Conservation (phyloP, 2,888 invertebrate genomes). For the Ditylenchus weischeri region DNA sequence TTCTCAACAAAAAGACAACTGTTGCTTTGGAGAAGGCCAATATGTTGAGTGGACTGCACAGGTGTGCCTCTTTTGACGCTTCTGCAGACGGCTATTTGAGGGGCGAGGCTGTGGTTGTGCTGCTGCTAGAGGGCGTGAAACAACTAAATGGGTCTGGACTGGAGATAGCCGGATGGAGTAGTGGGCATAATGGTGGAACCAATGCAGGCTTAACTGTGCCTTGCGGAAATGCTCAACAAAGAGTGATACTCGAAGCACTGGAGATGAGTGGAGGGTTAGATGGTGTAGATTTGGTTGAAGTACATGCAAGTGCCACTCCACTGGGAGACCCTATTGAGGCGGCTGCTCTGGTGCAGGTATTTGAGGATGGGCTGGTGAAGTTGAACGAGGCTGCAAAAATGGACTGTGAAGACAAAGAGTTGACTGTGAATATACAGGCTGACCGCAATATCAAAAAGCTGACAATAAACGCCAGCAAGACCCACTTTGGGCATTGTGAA, state of each 20-base stretch:
- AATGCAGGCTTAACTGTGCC: constrained; percentile 23
- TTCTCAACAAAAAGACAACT: constrained; percentile 50
- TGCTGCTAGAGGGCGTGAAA: constrained; percentile 40
- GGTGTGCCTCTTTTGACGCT: constrained; percentile 56
- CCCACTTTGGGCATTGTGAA: constrained; percentile 49
- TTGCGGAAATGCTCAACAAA: constrained; percentile 32
- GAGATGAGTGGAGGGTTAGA: neutral
- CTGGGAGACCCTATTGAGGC: constrained; percentile 53
- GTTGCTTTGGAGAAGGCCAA: constrained; percentile 50
- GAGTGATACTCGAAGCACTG: constrained; percentile 36
- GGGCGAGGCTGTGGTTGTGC: constrained; percentile 56
- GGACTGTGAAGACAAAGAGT: no score
- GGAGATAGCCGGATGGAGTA: constrained; percentile 35
- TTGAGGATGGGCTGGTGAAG: neutral
- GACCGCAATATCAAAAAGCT: constrained; percentile 14
- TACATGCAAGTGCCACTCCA: constrained; percentile 54
- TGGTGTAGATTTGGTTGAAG: constrained; percentile 44
- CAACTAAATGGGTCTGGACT: neutral
- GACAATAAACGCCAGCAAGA: constrained; percentile 41
- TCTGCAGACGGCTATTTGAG: constrained; percentile 58
- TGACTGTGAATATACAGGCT: no score
- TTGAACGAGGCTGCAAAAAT: no score
- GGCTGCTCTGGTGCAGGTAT: constrained; percentile 32
- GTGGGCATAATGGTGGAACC: constrained; percentile 40
- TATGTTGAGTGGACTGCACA: constrained; percentile 44